phyloP scores from a whole-genome alignment of 2,113 vertebrate species.

The Psophia crepitans region DNA sequence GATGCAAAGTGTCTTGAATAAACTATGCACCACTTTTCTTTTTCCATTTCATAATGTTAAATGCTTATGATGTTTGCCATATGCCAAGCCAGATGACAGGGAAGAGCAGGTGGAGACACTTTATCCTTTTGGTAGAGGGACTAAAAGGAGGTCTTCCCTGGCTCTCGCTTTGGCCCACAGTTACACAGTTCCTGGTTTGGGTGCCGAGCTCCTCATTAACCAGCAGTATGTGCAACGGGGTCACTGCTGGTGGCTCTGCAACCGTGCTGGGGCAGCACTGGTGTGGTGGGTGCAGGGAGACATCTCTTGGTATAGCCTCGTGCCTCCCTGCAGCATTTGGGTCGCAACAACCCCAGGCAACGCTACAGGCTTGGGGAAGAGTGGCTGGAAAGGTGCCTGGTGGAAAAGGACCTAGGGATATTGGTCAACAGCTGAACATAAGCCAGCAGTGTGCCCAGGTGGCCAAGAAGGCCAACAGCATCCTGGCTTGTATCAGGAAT shows the following conservation, averaged over 20 bases:
- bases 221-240: neutral
- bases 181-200: neutral
- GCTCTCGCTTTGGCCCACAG: neutral
- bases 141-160: neutral
- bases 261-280: fast-evolving
- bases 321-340: neutral
- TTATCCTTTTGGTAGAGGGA: neutral
- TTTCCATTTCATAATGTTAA: neutral
- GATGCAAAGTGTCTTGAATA: neutral
- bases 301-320: neutral
- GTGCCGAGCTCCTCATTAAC: fast-evolving
- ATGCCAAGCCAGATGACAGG: neutral
- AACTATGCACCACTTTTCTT: neutral
- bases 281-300: no score
- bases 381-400: no score
- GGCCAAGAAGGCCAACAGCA: no score
- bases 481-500: no score
- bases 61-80: neutral
- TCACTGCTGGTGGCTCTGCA: fast-evolving
- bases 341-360: no score
- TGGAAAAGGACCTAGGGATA: no score
- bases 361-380: no score
- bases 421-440: no score
- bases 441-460: no score
- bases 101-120: neutral